phyloP scores from a whole-genome alignment of 2,888 invertebrate species.

The Laothoe populi region DNA sequence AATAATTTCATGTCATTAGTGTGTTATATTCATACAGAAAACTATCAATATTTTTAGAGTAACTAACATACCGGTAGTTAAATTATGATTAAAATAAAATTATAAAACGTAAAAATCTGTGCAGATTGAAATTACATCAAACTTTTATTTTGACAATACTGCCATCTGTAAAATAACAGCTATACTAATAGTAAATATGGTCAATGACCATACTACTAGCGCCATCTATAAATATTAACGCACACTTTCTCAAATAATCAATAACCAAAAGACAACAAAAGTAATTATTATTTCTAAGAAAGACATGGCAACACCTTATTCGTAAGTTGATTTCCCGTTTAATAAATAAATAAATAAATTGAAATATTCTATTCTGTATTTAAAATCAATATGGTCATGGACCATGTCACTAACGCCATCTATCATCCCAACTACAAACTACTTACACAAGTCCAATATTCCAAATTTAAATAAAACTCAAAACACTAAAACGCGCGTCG shows the following conservation, averaged over 20 bases:
- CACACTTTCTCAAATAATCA: not conserved
- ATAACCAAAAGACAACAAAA: not conserved
- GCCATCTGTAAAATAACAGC: conserved; percentile 4
- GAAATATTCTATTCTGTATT: no score
- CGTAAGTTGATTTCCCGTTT: no score
- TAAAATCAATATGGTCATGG: conserved; percentile 43
- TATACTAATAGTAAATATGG: conserved; percentile 32
- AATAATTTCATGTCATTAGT: no score
- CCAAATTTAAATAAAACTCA: conserved; percentile 9
- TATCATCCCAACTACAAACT: conserved; percentile 32
- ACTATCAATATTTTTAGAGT: not conserved
- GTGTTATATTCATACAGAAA: no score
- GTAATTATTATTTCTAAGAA: no score
- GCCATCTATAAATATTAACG: conserved; percentile 34
- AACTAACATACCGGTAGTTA: no score
- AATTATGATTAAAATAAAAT: not conserved
- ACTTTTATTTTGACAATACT: conserved; percentile 33
- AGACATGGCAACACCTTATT: no score
- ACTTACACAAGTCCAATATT: conserved; percentile 5
- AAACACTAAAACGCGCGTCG: conserved; percentile 15
- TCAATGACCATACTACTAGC: conserved; percentile 42
- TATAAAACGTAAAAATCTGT: no score
- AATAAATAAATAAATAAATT: no score
- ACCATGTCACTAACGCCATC: conserved; percentile 54
- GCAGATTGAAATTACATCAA: no score